Percentiles rank a stretch among this genome's conserved stretches.
These are phyloP conservation scores for Gymnocheta viridis DNA, from an alignment of 2,888 invertebrate species.

Conservation along the genomic window DNA sequence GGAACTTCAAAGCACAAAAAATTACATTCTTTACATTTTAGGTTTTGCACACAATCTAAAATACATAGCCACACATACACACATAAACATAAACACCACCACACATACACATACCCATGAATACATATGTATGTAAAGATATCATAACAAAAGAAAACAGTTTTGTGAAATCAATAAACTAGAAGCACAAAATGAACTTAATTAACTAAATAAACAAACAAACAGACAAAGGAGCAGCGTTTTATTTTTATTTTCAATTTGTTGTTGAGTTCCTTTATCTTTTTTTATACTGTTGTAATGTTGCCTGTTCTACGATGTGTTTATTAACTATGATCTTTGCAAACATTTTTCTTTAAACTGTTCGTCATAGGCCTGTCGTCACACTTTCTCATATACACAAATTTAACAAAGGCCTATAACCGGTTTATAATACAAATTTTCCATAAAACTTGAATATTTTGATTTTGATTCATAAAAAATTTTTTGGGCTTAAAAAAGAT, in stretches of 20 bases:
- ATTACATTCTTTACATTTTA: neutral
- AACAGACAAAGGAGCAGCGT: neutral
- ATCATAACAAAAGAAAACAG: neutral
- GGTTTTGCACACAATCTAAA: neutral
- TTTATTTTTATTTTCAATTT: constrained; percentile 6
- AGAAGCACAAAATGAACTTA: constrained; percentile 52
- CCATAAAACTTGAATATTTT: no score
- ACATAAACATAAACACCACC: neutral
- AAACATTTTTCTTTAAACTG: no score
- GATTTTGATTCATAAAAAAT: no score
- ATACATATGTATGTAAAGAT: neutral
- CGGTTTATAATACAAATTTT: no score
- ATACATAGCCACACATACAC: neutral
- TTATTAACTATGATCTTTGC: no score
- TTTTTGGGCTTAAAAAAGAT: no score
- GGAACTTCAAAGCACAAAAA: neutral
- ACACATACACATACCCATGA: neutral
- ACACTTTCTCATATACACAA: no score
- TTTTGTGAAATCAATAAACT: constrained; percentile 52
- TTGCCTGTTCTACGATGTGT: no score
- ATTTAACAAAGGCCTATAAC: no score
- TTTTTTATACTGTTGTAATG: no score
- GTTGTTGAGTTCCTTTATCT: neutral
- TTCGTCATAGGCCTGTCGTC: no score
- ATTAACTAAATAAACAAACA: constrained; percentile 50